Evolutionary conservation across 1,140 invertebrate species (phyloP), one percentile per base, ranked within the genome.

Genomic region (Phocides pigmalion): DNA sequence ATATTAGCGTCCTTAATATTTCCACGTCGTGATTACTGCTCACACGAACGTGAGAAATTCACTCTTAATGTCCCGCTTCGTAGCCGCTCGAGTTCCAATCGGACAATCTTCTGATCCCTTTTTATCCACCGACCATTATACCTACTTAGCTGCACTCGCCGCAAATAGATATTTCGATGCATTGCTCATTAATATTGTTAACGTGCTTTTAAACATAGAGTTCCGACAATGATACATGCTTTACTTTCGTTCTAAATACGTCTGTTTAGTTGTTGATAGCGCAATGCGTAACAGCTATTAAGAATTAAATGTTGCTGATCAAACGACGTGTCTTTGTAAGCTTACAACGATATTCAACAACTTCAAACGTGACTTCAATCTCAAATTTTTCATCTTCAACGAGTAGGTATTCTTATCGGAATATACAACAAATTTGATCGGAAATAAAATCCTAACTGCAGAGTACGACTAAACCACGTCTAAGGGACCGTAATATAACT

Each of bases 1-100:
- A 83, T 84, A 89, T 89, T 87, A 88, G 80, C 79, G 81, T 89
- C 83, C 82, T 82, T 89, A 87, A 90, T 89, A 87, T 83, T 84
- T 88, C 77, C 66, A 76, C 79, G 81, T 85, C 83, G 82, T 81
- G 80, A 89, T 90, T 82, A 83, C 70, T 73, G 68, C 66, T 70
- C 72, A 46, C 56, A 70, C 35, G 66, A 78, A 78, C 78, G 72
- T 81, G 81, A 84, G 78, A 86, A 77, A 81, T 81, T 74, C 73
- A 70, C 70, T 86, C 66, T 81, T 82, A 79, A 80, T 76, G 63
- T 62, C 50, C 62, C 56, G 65, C 64, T 67, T 76, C 71, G 76
- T 82, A 76, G 63, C 35, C 70, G 61, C 65, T 66, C 66, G 66
- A 66, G 39, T 46, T 56, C 72, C 71, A 78, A 83, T 85, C 77